phyloP scores from a whole-genome alignment of 2,113 vertebrate species.

The Collichthys lucidus region DNA sequence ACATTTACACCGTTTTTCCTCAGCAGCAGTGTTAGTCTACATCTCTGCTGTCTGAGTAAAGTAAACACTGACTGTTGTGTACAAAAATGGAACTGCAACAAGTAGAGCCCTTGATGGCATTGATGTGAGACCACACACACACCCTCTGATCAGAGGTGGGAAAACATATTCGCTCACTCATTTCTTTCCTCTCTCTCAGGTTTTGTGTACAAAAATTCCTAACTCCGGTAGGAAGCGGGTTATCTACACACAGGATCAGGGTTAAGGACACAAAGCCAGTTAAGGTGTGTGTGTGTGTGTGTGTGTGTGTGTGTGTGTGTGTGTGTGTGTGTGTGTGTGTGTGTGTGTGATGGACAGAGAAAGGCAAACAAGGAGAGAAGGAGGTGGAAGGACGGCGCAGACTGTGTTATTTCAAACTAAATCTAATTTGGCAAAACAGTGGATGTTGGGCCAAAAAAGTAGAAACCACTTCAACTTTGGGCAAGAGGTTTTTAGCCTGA shows the following conservation, averaged over 20 bases:
- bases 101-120: constrained; percentile 28
- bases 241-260: constrained; percentile 50
- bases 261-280: constrained; percentile 22
- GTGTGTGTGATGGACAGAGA: background rate
- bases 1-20: background rate
- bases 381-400: background rate
- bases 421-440: background rate
- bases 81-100: constrained; percentile 12
- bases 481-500: background rate
- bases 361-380: background rate
- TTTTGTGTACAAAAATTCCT: constrained; percentile 52
- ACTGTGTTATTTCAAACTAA: background rate
- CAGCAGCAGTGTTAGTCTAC: background rate
- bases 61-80: background rate
- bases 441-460: background rate
- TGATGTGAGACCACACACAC: constrained; percentile 46
- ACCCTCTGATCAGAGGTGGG: constrained; percentile 39
- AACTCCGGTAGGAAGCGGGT: constrained; percentile 41
- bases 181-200: background rate
- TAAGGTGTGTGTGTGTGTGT: constrained; percentile 2
- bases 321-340: background rate
- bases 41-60: constrained; percentile 3
- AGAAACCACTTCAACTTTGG: background rate
- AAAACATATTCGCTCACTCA: constrained; percentile 18
- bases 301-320: no score